phyloP scores from a whole-genome alignment of 2,888 invertebrate genomes.

The Pemphredon lugubris region DNA sequence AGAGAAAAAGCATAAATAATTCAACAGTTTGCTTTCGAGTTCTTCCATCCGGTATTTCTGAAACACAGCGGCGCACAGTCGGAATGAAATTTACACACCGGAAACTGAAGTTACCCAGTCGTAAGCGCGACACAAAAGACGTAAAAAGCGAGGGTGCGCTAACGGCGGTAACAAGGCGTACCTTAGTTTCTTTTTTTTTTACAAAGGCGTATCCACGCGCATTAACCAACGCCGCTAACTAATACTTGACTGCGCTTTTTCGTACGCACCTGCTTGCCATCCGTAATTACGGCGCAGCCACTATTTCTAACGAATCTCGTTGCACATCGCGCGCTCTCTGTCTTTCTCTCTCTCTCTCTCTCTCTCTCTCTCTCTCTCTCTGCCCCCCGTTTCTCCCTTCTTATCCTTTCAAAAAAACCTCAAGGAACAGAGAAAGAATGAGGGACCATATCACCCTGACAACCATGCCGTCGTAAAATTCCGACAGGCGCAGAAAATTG shows the following conservation, averaged over 20 bases:
- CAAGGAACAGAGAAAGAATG: background rate
- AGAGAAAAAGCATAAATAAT: too few relatives aligned
- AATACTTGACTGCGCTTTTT: slow-evolving; percentile 19
- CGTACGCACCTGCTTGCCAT: slow-evolving; percentile 24
- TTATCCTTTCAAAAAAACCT: background rate
- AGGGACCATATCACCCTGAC: slow-evolving; percentile 37
- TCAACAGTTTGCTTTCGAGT: too few relatives aligned
- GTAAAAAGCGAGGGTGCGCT: background rate
- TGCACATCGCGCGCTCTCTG: background rate
- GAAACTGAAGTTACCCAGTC: background rate
- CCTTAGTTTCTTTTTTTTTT: slow-evolving; percentile 5
- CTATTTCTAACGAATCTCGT: slow-evolving; percentile 41
- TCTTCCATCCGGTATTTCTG: too few relatives aligned
- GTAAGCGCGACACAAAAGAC: background rate
- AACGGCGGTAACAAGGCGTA: slow-evolving; percentile 4
- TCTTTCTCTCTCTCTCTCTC: background rate
- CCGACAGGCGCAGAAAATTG: slow-evolving; percentile 53
- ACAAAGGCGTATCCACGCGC: slow-evolving; percentile 28
- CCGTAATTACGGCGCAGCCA: slow-evolving; percentile 44
- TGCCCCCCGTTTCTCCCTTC: background rate
- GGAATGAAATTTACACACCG: too few relatives aligned
- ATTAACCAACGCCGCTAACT: slow-evolving; percentile 24
- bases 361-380: background rate
- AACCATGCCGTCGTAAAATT: slow-evolving; percentile 49
- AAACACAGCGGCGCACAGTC: background rate